These are phyloP conservation scores for Drosophila suboccidentalis DNA, from an alignment of 2,888 invertebrate genomes.

Conservation along the genomic window DNA sequence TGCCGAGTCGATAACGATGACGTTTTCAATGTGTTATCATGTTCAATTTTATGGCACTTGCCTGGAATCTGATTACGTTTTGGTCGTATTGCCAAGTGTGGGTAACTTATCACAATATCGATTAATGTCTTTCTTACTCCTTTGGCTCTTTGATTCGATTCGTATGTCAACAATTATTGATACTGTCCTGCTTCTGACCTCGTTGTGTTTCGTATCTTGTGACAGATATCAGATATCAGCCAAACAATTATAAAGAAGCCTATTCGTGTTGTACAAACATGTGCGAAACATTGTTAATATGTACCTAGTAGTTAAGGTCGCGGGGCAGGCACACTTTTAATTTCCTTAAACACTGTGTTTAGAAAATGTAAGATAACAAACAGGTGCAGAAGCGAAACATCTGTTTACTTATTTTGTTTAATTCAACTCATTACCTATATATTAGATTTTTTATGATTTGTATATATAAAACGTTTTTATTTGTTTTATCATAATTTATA, in stretches of 20 bases:
- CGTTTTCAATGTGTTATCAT: constrained; percentile 40
- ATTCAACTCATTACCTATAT: too few relatives aligned
- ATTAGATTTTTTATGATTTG: too few relatives aligned
- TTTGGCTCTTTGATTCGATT: constrained; percentile 1
- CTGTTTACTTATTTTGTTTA: not conserved
- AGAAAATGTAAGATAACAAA: not conserved
- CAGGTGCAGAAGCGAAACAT: not conserved
- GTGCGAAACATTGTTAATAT: not conserved
- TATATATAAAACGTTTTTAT: too few relatives aligned
- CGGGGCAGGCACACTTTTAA: not conserved
- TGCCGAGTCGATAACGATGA: constrained; percentile 38
- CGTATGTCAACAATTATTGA: not conserved
- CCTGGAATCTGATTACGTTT: constrained; percentile 31
- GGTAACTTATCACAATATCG: constrained; percentile 24
- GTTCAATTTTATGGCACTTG: constrained; percentile 23
- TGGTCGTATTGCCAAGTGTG: constrained; percentile 8
- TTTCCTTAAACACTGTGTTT: not conserved
- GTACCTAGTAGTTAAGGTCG: not conserved
- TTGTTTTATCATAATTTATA: too few relatives aligned
- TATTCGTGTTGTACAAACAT: constrained; percentile 7
- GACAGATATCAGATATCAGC: constrained; percentile 2
- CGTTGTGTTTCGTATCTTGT: not conserved
- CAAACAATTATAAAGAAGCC: not conserved
- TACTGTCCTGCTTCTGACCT: constrained; percentile 1
- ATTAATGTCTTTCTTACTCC: not conserved